Evolutionary conservation across 2,113 vertebrate genomes (phyloP).

Genomic region (Apus apus): DNA sequence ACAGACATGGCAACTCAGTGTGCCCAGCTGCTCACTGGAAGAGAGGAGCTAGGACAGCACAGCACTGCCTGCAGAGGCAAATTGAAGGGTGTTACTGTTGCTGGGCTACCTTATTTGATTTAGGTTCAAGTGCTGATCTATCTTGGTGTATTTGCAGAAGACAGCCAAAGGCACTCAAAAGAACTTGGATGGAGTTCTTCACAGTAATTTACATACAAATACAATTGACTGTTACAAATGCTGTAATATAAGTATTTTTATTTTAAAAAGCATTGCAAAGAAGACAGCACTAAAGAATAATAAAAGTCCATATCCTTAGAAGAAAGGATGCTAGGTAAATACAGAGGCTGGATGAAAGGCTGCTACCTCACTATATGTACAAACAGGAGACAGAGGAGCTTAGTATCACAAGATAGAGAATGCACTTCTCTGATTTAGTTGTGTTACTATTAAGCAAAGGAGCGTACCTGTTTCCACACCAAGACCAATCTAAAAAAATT

Average conservation of each 20-base stretch:
- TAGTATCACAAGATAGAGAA: not conserved
- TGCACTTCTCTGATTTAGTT: not conserved
- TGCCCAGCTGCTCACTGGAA: not conserved
- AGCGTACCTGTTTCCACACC: not conserved
- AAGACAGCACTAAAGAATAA: not conserved
- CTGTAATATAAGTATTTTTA: not conserved
- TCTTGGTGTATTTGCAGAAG: not conserved
- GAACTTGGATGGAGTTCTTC: not conserved
- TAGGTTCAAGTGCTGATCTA: not conserved
- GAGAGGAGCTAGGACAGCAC: rapidly evolving
- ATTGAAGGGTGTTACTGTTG: not conserved
- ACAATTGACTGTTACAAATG: not conserved
- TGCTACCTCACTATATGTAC: not conserved
- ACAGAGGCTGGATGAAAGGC: not conserved
- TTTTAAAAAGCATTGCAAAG: no score
- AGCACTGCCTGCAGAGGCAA: not conserved
- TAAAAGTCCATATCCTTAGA: not conserved
- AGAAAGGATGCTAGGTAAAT: not conserved
- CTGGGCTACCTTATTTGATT: not conserved
- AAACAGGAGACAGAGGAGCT: not conserved
- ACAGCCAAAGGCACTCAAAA: not conserved
- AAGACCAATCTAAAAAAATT: not conserved
- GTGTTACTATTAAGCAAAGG: not conserved
- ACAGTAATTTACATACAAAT: not conserved
- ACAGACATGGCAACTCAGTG: rapidly evolving